Evolutionary conservation across 1,140 invertebrate species (phyloP), one percentile per base, ranked within the genome.

Genomic region (Rhopalosiphum maidis): DNA sequence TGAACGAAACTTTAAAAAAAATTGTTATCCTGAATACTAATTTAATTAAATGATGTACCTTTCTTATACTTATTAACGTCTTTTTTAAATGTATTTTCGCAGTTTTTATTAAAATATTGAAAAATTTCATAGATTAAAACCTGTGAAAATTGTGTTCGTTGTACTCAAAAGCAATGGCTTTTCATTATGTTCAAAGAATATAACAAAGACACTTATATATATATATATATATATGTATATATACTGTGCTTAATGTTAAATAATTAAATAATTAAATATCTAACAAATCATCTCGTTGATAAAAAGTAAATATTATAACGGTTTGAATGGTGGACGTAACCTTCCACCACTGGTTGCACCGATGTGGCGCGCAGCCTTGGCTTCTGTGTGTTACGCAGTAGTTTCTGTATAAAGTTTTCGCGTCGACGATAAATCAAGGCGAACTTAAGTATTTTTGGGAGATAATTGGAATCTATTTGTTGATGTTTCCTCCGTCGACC

Each of bases 391-490:
- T 77, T 77, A 77, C 30, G 15, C 15, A n/a, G 22, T 9, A 37
- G 37, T 43, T 85, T 54, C 9, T 9, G 4, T 23, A 8, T 25
- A 48, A 37, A 89, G 87, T 89, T 37, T 89, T 89, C 30, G 0
- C 30, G 21, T 89, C 48, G 48, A 15, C 87, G 9, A 89, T 89
- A 89, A 89, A 54, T 89, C 87, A 89, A 30, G 8, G n/a, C 21
- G 46, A 88, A 41, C 41, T 30, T 9, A 30, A 46, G 23, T n/a
- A 35, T 89, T 89, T 54, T 54, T 6, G 15, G 1, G n/a, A 37
- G 30, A 89, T 89, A 89, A 89, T 89, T 89, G 22, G n/a, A 89
- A 89, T 89, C 87, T 43, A 51, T 51, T 51, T 51, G 46, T 51
- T 88, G n/a, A 89, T 25, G 48, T 54, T 37, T 2, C 35, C 21